These are phyloP conservation scores for Neodontobutis hainanensis DNA, from an alignment of 2,113 vertebrate genomes.

Conservation along the genomic window DNA sequence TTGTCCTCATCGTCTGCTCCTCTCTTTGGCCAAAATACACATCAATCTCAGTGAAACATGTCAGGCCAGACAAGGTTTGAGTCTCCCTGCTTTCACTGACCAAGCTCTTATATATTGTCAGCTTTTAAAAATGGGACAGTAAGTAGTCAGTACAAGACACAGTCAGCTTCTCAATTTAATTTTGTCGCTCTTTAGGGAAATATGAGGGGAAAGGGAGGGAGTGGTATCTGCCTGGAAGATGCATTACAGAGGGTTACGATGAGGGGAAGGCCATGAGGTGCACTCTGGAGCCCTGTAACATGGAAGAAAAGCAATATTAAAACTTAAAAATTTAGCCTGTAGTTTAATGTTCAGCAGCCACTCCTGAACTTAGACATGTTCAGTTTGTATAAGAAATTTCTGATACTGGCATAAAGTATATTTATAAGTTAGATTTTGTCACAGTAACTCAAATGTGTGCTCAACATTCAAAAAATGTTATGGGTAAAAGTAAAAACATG, in stretches of 20 bases:
- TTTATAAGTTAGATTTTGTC: too few relatives aligned
- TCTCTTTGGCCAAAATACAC: constrained; percentile 33
- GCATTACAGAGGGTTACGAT: constrained; percentile 23
- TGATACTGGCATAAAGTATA: too few relatives aligned
- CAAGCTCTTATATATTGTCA: constrained; percentile 21
- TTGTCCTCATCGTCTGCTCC: constrained; percentile 34
- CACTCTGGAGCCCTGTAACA: constrained; percentile 29
- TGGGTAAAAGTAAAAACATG: too few relatives aligned
- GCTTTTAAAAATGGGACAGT: not conserved
- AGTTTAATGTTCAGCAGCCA: constrained; percentile 18
- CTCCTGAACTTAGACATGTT: not conserved
- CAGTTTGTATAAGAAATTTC: too few relatives aligned
- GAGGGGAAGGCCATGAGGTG: constrained; percentile 15
- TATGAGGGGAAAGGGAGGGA: constrained; percentile 21
- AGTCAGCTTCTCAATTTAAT: constrained; percentile 43
- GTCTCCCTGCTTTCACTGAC: not conserved
- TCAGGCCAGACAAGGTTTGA: constrained; percentile 16
- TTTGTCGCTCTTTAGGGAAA: constrained; percentile 51
- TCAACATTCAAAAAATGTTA: too few relatives aligned
- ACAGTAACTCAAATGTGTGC: too few relatives aligned
- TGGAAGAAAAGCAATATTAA: constrained; percentile 16
- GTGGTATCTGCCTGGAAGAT: constrained; percentile 22
- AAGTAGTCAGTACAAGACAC: too few relatives aligned
- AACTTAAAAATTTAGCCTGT: constrained; percentile 37
- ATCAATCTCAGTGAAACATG: constrained; percentile 10